Base-by-base conservation (phyloP, 2,888 invertebrate species). In the Hirtodrosophila duncani region DNA sequence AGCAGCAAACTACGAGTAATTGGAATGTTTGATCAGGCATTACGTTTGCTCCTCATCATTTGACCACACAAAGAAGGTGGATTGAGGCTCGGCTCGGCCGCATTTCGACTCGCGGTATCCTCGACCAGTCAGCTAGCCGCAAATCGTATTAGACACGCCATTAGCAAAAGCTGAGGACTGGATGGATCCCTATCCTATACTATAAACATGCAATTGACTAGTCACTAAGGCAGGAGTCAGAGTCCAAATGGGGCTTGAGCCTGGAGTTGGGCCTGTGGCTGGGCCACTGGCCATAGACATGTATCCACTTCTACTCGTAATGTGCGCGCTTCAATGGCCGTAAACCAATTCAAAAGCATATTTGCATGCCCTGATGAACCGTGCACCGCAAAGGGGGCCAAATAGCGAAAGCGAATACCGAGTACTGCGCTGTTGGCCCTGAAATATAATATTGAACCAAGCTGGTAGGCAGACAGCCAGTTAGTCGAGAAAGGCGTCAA, bases 331-430 rank as follows among this genome's bases (percentile, higher is more conserved):
- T 37, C 78, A 62, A 53, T 72, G 66, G 61, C 67, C 78, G 69
- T 72, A 68, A 75, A 80, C 75, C 75, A 77, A 80, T 80, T 72
- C 74, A 75, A 74, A 72, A 65, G 75, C 81, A 75, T 77, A 75
- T 75, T 77, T 80, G 81, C 78, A 75, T 67, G 74, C 69, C 56
- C 64, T 78, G 80, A 75, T 80, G 67, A 74, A 69, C 61, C 67
- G 56, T 58, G 58, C 60, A 56, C 56, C 51, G 48, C 55, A 62
- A 26, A 18, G n/a, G 2, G 17, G 10, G 9, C 18, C n/a, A 13
- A 10, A 9, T 13, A 7, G 14, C 3, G 30, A 8, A 13, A 10
- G 18, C 33, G 11, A 6, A 9, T 31, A 18, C 7, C 21, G 41
- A 14, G 58, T 52, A 51, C 66, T 62, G 58, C 42, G 33, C 42